phyloP scores from a whole-genome alignment of 2,113 vertebrate species.

The Tor tambroides region DNA sequence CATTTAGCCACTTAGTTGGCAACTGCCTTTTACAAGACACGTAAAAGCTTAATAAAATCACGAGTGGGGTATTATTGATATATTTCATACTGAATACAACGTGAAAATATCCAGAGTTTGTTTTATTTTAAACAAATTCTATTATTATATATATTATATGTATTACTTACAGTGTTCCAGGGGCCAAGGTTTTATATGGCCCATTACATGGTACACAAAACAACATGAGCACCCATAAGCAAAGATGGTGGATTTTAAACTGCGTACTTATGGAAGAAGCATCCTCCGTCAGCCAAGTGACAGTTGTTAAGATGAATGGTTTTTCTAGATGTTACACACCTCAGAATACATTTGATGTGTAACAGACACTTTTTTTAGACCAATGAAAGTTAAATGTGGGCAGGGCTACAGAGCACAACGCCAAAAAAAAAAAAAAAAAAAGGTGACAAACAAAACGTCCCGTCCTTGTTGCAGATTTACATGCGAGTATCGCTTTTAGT shows the following conservation, averaged over 20 bases:
- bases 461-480: neutral
- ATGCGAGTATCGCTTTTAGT: neutral
- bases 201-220: neutral
- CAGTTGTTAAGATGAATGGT: neutral
- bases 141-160: too few species aligned
- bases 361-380: neutral
- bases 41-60: neutral
- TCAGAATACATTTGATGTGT: neutral
- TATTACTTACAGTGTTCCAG: too few species aligned
- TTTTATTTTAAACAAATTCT: neutral
- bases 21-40: neutral
- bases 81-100: neutral
- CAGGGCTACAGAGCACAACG: neutral
- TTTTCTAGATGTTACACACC: neutral
- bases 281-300: neutral
- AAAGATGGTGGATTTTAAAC: neutral
- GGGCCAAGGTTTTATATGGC: too few species aligned
- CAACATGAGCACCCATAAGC: too few species aligned
- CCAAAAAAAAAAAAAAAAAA: neutral
- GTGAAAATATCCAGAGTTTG: neutral
- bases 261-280: neutral
- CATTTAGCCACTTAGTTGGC: neutral
- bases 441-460: neutral
- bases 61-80: neutral
- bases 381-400: neutral